Evolutionary conservation across 2,113 vertebrate species (phyloP), one percentile per base, ranked within the genome.

Genomic region (Ceratotherium simum): DNA sequence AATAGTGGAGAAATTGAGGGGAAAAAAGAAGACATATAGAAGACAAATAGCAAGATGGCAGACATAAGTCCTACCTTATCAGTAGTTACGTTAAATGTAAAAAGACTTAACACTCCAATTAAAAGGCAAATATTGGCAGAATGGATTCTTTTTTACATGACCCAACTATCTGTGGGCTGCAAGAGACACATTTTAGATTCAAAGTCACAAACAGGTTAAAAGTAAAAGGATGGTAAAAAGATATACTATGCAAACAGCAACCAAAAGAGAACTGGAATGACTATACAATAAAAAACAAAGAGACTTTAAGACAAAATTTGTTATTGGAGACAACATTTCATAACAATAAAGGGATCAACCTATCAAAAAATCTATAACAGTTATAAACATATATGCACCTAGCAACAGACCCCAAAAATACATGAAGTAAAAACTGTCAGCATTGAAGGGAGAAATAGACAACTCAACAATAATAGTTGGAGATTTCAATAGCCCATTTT

Each of bases 21-120:
- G 65, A 56, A 46, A 86, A 80, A 64, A 73, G 23, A 91, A 80
- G 25, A 92, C 23, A 69, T 18, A 65, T 39, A 62, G 64, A 56
- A 92, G 72, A 87, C 46, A 91, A 91, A 64, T 64, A 39, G 58
- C 82, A 54, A 86, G 2, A 80, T 46, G 10, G 64, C 29, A 87
- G 21, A 56, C n/a, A 95, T 92, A 67, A 60, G 48, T 67, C 75
- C 69, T 69, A 51, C 16, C 20, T 92, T 76, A 70, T n/a, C n/a
- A 42, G 17, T 93, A 89, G 76, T 23, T 83, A 89, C 14, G 76
- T 70, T 76, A 83, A 75, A 93, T 89, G 84, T 89, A 60, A 93
- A 96, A 89, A 81, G 58, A 51, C 48, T 33, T 82, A 96, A 83
- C 27, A 78, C 60, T 67, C 25, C 58, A 92, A 27, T 46, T 58